Conservation (phyloP, 2,888 invertebrate genomes). For the Crossocerus cetratus region DNA sequence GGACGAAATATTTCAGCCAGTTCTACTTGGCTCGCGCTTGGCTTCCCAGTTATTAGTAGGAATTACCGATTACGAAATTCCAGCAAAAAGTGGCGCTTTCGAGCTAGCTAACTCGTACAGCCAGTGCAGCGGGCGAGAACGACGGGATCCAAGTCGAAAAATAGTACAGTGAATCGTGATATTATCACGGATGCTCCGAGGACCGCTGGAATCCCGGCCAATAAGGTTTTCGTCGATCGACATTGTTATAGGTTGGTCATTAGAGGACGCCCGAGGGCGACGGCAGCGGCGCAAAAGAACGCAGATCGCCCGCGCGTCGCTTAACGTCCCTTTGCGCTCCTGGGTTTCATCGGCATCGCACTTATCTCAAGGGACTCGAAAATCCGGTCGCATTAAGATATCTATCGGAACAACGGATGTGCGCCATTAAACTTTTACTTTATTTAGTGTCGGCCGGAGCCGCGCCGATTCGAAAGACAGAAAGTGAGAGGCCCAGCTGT, state of each 20-base stretch:
- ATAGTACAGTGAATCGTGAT: conserved; percentile 52
- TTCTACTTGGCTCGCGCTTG: too few species aligned
- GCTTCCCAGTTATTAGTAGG: too few species aligned
- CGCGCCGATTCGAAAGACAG: conserved; percentile 22
- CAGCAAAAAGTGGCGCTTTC: too few species aligned
- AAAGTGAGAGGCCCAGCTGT: not conserved
- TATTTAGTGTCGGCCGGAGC: conserved; percentile 68
- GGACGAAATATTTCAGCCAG: too few species aligned
- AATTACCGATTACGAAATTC: too few species aligned
- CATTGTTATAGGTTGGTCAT: conserved; percentile 64
- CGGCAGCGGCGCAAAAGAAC: conserved; percentile 47
- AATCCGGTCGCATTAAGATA: conserved; percentile 77
- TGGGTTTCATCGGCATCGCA: conserved; percentile 64
- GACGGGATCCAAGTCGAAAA: conserved; percentile 11
- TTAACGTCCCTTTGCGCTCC: conserved; percentile 57
- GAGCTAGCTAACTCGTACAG: not conserved
- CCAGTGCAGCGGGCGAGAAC: conserved; percentile 9
- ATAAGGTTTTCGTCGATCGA: conserved; percentile 61
- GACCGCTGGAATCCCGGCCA: conserved; percentile 51
- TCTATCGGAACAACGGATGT: conserved; percentile 76
- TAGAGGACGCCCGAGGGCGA: conserved; percentile 44
- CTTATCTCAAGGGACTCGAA: conserved; percentile 73
- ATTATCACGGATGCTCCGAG: conserved; percentile 49
- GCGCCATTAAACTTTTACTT: conserved; percentile 75
- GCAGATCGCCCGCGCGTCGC: conserved; percentile 41